Evolutionary conservation across 2,113 vertebrate genomes (phyloP), one percentile per base, ranked within the genome.

Genomic region (Tetrao urogallus): DNA sequence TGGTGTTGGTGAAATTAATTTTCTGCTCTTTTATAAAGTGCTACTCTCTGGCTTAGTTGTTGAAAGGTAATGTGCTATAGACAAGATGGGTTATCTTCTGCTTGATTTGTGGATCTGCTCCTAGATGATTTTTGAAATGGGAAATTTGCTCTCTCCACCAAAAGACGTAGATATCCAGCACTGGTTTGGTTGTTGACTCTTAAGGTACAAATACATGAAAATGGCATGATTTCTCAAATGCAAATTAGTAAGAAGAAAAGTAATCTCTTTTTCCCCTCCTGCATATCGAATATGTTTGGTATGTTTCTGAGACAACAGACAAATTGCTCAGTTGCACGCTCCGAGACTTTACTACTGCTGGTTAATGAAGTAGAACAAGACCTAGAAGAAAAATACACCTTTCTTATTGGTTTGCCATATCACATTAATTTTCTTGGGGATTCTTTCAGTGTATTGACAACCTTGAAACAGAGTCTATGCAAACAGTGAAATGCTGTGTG

Each of bases 281-380:
- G 54, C 48, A 43, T 91, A 92, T 88, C 21, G 45, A 90, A 70
- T 89, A 50, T 64, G 67, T 94, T 92, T 83, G 89, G 48, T 82
- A 6, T 82, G 81, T 90, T 82, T 87, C 79, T 89, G 82, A 94
- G 74, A 91, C 75, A 88, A 94, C 58, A 92, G 92, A 93, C 38
- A 93, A 95, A 92, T 94, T 95, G 75, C 84, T 84, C 72, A 48
- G 76, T 81, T 87, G 87, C 84, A 87, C 1, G 6, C 91, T 93
- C 45, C 34, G 52, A 77, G 87, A 85, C 75, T 87, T 92, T 76
- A 77, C 19, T 91, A 72, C 84, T 93, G 82, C 87, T 94, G 78
- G 64, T 56, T 95, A 89, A 93, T 93, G 89, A 96, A 94, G 67
- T 80, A 92, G 75, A 93, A 86, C 88, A 82, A 82, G 92, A 64